Conservation (phyloP, 1,140 invertebrate species). For the Halesus radiatus region DNA sequence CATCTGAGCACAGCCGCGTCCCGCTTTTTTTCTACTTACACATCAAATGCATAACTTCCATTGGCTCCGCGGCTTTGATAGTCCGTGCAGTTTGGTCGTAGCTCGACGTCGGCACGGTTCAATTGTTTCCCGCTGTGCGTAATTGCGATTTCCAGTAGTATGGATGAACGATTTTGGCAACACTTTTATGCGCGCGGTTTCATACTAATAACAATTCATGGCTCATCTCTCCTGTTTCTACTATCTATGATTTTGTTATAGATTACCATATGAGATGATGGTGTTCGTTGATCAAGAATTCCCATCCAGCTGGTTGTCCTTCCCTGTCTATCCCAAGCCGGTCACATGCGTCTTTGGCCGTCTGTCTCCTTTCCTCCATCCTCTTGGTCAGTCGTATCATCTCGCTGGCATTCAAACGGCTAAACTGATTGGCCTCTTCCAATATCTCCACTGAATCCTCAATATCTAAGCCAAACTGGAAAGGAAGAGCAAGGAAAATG, state of each 20-base stretch:
- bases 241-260: background rate
- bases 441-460: background rate
- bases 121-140: too few relatives aligned
- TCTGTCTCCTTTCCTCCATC: constrained; percentile 35
- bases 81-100: too few relatives aligned
- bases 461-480: background rate
- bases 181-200: too few relatives aligned
- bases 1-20: too few relatives aligned
- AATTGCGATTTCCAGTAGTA: too few relatives aligned
- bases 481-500: too few relatives aligned
- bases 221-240: constrained; percentile 54
- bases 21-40: too few relatives aligned
- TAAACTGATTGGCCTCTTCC: background rate
- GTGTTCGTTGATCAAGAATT: constrained; percentile 84
- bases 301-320: constrained; percentile 75
- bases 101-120: too few relatives aligned
- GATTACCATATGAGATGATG: constrained; percentile 80
- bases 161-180: too few relatives aligned
- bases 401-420: constrained; percentile 10
- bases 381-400: constrained; percentile 30
- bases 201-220: too few relatives aligned
- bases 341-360: constrained; percentile 35
- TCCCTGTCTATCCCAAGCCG: background rate
- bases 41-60: too few relatives aligned
- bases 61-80: too few relatives aligned